Base-by-base conservation (phyloP, 2,888 invertebrate genomes). In the Darwinula stevensoni region DNA sequence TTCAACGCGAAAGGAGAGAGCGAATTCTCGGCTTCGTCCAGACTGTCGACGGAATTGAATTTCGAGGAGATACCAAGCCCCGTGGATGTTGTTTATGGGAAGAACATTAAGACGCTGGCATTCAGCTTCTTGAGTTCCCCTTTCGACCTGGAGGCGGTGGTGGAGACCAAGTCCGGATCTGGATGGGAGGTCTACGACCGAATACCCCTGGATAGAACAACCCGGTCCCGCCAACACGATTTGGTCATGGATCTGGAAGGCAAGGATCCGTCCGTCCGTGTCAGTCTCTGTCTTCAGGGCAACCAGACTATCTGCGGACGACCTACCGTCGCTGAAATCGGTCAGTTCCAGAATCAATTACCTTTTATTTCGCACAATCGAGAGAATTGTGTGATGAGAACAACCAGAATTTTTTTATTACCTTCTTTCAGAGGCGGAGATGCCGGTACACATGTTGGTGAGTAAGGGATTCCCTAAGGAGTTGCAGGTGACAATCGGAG, bases 271-370 rank as follows among this genome's bases (percentile, higher is more conserved):
- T 33, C 31, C 31, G 64, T 82, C 29, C 58, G 76, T 31, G 68
- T 80, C 12, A 71, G 73, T 42, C 58, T 84, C 18, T 84, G 84
- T 43, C 56, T 82, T 32, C 63, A 69, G 42, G 65, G 68, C 29
- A 73, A 73, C 47, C 65, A 66, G 32, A 70, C 75, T 34, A 68
- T 71, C 40, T n/a, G n/a, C n/a, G n/a, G n/a, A n/a, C n/a, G n/a
- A n/a, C n/a, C n/a, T n/a, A n/a, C n/a, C n/a, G n/a, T 78, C n/a
- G 80, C 51, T 73, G 80, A 17, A 73, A 73, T 27, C 72, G 70
- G 49, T 61, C 68, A 1, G 70, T n/a, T n/a, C n/a, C n/a, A n/a
- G n/a, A n/a, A n/a, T n/a, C n/a, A n/a, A n/a, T n/a, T n/a, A n/a
- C n/a, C n/a, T n/a, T n/a, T n/a, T n/a, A n/a, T n/a, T n/a, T n/a